Evolutionary conservation across 2,113 vertebrate genomes (phyloP), one percentile per base, ranked within the genome.

Genomic region (Xiphophorus couchianus): DNA sequence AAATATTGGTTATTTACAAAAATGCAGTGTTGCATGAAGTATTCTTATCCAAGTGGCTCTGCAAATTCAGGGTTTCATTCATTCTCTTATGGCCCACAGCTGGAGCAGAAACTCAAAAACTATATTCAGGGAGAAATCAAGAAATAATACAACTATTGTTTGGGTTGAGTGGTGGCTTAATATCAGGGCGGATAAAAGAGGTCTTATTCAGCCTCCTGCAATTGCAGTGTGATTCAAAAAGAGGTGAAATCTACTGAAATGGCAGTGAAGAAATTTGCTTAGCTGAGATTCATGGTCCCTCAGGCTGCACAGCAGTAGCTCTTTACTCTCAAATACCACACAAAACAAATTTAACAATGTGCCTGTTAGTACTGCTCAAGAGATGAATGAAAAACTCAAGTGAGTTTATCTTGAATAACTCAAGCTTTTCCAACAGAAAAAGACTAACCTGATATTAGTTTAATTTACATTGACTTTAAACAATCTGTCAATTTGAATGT

Each of bases 1-100:
- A 92, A 90, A 88, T 89, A 89, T 82, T 86, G 78, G 85, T 83
- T 91, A 86, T 91, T 91, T 88, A 86, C 86, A 71, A 76, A 89
- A 91, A 90, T 78, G 83, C 86, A 86, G 74, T 77, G 84, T 89
- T 90, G 88, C 89, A 80, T 85, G 76, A 77, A 91, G 80, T 81
- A 80, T 84, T 90, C 82, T 85, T 84, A 88, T 86, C 77, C 81
- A 75, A 87, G 77, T 84, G 82, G 80, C 85, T 87, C 82, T 80
- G 84, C 81, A 89, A 85, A 90, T 88, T 86, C 77, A 88, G 68
- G 48, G 81, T 85, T 77, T 70, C 62, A 73, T 84, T 89, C 87
- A 80, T 74, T 87, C 76, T 71, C 77, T 79, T 68, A 67, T 39
- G 71, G 81, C 76, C 74, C 7, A 17, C 88, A 89, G 85, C 86